phyloP scores from a whole-genome alignment of 1,140 invertebrate genomes.

The Bombus confusus region DNA sequence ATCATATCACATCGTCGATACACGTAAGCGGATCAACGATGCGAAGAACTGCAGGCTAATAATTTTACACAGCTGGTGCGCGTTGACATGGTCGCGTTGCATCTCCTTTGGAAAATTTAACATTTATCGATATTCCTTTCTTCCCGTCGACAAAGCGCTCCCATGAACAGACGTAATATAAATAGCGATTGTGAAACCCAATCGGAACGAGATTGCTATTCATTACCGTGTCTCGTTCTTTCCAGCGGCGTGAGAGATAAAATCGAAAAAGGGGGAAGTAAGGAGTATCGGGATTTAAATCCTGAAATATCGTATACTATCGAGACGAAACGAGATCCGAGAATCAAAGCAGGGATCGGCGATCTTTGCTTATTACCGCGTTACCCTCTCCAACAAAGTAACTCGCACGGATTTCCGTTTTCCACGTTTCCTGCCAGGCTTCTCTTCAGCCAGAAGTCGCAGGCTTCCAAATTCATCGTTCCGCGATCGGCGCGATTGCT shows the following conservation, averaged over 20 bases:
- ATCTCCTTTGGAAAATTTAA: background rate
- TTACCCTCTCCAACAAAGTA: conserved; percentile 27
- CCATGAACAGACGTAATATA: too few species aligned
- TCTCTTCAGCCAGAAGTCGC: background rate
- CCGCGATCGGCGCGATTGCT: conserved; percentile 6
- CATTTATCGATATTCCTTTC: background rate
- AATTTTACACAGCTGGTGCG: background rate
- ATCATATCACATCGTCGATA: background rate
- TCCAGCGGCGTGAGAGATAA: background rate
- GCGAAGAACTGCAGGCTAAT: conserved; percentile 1
- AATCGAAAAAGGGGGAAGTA: background rate
- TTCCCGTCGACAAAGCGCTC: too few species aligned
- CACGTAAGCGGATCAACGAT: background rate
- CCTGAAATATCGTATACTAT: background rate
- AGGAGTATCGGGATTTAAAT: background rate
- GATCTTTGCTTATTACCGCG: conserved; percentile 34
- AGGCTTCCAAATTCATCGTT: conserved; percentile 39
- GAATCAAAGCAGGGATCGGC: background rate
- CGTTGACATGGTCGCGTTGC: background rate
- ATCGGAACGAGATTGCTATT: background rate
- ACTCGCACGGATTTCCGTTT: background rate
- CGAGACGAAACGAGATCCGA: conserved; percentile 9
- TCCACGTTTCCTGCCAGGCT: background rate
- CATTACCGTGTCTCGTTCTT: background rate
- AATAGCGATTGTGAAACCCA: background rate